Conservation (phyloP, 2,797 vertebrate species). For the Pangasius sanitwongsei region DNA sequence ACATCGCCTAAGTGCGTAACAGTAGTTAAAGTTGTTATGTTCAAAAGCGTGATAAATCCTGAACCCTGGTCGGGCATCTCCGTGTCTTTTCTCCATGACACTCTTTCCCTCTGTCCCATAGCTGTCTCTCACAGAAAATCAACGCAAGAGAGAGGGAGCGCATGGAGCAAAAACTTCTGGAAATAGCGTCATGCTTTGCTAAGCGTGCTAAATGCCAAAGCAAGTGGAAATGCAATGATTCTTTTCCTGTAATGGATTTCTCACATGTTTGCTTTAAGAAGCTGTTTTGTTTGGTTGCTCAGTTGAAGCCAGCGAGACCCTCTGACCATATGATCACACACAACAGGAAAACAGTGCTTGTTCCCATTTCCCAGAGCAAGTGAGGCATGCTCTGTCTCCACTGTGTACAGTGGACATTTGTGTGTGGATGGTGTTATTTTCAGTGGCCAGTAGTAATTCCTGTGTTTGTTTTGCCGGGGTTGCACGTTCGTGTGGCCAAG, state of each 20-base stretch:
- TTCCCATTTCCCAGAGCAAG: background rate
- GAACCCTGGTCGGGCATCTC: background rate
- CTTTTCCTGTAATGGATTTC: constrained; percentile 19
- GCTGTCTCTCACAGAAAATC: constrained; percentile 21
- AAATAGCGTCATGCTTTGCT: constrained; percentile 62
- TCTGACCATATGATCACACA: constrained; percentile 23
- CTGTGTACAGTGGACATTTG: background rate
- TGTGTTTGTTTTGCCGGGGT: constrained; percentile 54
- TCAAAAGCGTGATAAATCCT: constrained; percentile 3
- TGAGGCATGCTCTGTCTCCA: background rate
- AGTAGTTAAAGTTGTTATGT: background rate
- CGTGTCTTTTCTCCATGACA: constrained; percentile 24
- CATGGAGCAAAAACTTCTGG: constrained; percentile 47
- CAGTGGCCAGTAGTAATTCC: constrained; percentile 53
- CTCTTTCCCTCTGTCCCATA: constrained; percentile 49
- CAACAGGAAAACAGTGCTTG: background rate
- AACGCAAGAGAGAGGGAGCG: background rate
- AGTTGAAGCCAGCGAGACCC: constrained; percentile 13
- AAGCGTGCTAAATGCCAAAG: constrained; percentile 1
- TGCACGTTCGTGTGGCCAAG: constrained; percentile 49
- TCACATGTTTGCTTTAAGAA: constrained; percentile 21
- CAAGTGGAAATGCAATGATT: constrained; percentile 28
- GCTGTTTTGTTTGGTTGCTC: constrained; percentile 22
- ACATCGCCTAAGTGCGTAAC: background rate
- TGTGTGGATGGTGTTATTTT: constrained; percentile 35